These are phyloP conservation scores for Zootermopsis nevadensis DNA, from an alignment of 2,888 invertebrate species.

Conservation along the genomic window DNA sequence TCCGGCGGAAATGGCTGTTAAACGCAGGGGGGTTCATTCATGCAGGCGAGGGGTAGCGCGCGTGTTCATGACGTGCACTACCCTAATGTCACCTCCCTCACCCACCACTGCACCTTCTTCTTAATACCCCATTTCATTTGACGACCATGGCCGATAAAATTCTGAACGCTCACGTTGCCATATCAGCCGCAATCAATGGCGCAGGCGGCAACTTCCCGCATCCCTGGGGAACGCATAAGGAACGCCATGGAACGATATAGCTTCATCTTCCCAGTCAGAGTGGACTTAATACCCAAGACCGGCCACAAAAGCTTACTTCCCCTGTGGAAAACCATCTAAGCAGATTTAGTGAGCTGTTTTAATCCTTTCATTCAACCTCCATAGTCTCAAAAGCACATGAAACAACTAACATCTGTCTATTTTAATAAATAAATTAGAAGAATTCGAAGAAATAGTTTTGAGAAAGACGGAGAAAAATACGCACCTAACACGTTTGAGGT, in stretches of 20 bases:
- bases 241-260: too few species aligned
- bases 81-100: background rate
- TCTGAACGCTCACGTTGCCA: conserved; percentile 47
- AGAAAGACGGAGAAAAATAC: too few species aligned
- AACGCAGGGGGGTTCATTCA: background rate
- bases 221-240: background rate
- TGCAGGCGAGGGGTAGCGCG: too few species aligned
- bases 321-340: background rate
- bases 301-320: background rate
- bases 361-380: background rate
- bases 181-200: conserved; percentile 46
- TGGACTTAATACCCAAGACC: conserved; percentile 8
- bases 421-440: too few species aligned
- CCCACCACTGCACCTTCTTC: background rate
- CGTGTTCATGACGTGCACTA: too few species aligned
- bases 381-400: too few species aligned
- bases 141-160: conserved; percentile 50
- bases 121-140: conserved; percentile 47
- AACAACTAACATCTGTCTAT: too few species aligned
- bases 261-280: background rate
- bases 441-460: too few species aligned
- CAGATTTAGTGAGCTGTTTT: conserved; percentile 11
- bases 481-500: too few species aligned
- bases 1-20: background rate
- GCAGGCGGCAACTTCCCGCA: background rate